Conservation (phyloP, 2,113 vertebrate genomes). For the Ceyx cyanopectus region DNA sequence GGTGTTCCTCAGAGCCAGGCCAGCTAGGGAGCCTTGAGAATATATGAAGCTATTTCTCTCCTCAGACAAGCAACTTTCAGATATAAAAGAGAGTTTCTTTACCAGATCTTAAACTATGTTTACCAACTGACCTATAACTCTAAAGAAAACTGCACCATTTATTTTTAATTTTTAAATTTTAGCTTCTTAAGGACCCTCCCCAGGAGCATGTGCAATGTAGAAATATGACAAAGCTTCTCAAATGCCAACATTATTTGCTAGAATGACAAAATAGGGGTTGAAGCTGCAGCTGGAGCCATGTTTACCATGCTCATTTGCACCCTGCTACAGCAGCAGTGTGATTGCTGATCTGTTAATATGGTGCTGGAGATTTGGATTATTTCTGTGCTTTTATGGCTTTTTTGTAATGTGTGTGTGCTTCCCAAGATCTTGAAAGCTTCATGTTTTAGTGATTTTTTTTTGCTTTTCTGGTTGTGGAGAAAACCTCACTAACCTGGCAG, state of each 20-base stretch:
- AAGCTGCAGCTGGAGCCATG: not conserved
- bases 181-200: not conserved
- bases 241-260: not conserved
- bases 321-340: not conserved
- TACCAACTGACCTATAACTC: not conserved
- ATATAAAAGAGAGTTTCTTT: not conserved
- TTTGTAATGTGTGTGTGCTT: not conserved
- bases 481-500: not conserved
- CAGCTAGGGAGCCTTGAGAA: not conserved
- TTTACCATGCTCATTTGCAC: not conserved
- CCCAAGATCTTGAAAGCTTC: not conserved
- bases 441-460: not conserved
- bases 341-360: accelerated
- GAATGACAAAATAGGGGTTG: not conserved
- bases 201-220: not conserved
- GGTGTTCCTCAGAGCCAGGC: not conserved
- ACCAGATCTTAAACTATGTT: not conserved
- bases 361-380: not conserved
- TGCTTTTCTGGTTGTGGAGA: not conserved
- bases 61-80: not conserved
- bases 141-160: not conserved
- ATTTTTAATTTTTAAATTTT: not conserved
- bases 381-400: not conserved
- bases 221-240: not conserved
- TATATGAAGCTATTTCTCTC: not conserved